Conservation (phyloP, 2,888 invertebrate species). For the Cerastis leucographa region DNA sequence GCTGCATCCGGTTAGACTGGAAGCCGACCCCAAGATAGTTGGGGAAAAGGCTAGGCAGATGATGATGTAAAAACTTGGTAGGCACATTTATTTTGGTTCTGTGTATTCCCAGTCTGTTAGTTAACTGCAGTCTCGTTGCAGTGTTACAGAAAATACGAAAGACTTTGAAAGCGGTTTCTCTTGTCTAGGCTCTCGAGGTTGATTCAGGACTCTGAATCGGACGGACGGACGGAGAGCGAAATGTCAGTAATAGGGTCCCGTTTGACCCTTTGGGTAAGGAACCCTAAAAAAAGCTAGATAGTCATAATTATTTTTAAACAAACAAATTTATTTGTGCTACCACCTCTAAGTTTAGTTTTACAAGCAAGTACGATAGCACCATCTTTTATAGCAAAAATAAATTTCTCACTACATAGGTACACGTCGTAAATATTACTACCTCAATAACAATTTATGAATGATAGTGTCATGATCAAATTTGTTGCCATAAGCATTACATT, state of each 20-base stretch:
- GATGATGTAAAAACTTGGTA: too few relatives aligned
- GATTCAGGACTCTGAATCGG: not conserved
- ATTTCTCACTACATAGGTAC: slow-evolving; percentile 23
- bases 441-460: slow-evolving; percentile 28
- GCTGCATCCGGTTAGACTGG: too few relatives aligned
- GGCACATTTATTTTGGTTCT: too few relatives aligned
- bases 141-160: not conserved
- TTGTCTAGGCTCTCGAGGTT: not conserved
- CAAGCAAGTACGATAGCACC: not conserved
- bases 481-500: slow-evolving; percentile 30
- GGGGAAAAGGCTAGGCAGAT: too few relatives aligned
- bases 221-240: too few relatives aligned
- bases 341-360: not conserved
- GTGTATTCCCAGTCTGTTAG: too few relatives aligned
- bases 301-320: not conserved
- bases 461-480: slow-evolving; percentile 41
- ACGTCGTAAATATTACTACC: slow-evolving; percentile 50
- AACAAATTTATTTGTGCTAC: not conserved
- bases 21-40: too few relatives aligned
- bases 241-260: too few relatives aligned
- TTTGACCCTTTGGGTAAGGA: too few relatives aligned
- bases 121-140: too few relatives aligned
- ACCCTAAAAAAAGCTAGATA: not conserved
- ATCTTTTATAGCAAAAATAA: slow-evolving; percentile 42
- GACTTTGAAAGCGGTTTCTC: not conserved